Conservation (phyloP, 2,797 vertebrate genomes). For the Pangasius krempfi region DNA sequence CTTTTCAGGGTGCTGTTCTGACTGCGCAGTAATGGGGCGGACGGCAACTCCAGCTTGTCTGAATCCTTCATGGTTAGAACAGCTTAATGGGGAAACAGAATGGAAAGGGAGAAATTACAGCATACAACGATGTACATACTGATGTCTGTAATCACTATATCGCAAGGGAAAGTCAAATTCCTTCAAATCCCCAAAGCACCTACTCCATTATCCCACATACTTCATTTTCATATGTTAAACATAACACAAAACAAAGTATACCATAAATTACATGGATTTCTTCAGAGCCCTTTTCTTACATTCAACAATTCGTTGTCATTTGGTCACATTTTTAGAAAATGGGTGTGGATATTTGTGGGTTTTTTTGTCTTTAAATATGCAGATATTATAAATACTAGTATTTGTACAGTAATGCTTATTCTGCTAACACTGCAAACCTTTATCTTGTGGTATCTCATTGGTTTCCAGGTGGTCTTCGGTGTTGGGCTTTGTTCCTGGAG, state of each 20-base stretch:
- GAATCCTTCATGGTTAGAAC: neutral
- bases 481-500: constrained; percentile 47
- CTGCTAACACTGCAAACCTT: constrained; percentile 53
- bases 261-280: neutral
- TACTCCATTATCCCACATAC: neutral
- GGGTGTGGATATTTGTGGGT: neutral
- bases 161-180: neutral
- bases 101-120: neutral
- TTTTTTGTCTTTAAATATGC: neutral
- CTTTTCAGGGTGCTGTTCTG: constrained; percentile 29
- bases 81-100: constrained; percentile 18
- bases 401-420: neutral
- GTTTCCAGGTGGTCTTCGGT: constrained; percentile 59
- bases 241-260: neutral
- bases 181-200: neutral
- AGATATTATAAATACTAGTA: neutral
- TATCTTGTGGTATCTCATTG: constrained; percentile 64
- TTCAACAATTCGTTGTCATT: neutral
- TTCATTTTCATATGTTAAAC: too few relatives aligned
- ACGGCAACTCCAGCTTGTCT: neutral
- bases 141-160: neutral
- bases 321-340: neutral
- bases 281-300: neutral
- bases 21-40: constrained; percentile 7
- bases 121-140: neutral